Evolutionary conservation across 2,888 invertebrate genomes (phyloP).

Genomic region (Gymnocheta viridis): DNA sequence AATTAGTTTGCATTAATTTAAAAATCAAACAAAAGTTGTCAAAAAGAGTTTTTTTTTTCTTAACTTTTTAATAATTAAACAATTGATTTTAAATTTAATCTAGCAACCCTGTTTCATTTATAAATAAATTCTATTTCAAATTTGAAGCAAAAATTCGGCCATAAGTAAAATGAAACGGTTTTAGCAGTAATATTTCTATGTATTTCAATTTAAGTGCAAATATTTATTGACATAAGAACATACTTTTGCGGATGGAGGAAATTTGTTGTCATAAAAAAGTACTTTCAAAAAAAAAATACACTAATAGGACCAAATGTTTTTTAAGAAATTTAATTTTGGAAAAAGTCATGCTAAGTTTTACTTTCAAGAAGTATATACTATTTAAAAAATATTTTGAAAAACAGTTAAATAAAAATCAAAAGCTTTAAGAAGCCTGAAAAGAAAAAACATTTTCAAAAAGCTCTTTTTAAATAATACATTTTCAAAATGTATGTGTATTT

Average conservation of each 20-base stretch:
- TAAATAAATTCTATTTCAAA: slow-evolving; percentile 16
- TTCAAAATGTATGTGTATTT: too few relatives aligned
- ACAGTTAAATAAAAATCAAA: not conserved
- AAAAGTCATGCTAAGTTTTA: not conserved
- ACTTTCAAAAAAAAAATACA: too few relatives aligned
- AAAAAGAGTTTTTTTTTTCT: slow-evolving; percentile 26
- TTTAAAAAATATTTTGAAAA: not conserved
- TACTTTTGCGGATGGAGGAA: not conserved
- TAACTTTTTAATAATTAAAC: slow-evolving; percentile 23
- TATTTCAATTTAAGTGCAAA: slow-evolving; percentile 64
- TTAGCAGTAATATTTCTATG: slow-evolving; percentile 32
- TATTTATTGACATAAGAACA: slow-evolving; percentile 51
- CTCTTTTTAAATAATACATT: too few relatives aligned
- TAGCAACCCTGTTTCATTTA: slow-evolving; percentile 33
- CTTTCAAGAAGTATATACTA: not conserved
- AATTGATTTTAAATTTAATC: not conserved
- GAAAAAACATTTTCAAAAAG: not conserved
- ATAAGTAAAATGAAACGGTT: slow-evolving; percentile 37
- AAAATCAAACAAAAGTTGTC: slow-evolving; percentile 42
- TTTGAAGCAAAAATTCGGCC: slow-evolving; percentile 40
- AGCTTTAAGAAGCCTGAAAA: too few relatives aligned
- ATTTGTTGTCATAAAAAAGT: too few relatives aligned
- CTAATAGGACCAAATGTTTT: too few relatives aligned
- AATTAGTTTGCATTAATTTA: slow-evolving; percentile 65
- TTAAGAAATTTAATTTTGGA: not conserved